Evolutionary conservation across 2,888 invertebrate species (phyloP).

Genomic region (Lasioglossum villosulum): DNA sequence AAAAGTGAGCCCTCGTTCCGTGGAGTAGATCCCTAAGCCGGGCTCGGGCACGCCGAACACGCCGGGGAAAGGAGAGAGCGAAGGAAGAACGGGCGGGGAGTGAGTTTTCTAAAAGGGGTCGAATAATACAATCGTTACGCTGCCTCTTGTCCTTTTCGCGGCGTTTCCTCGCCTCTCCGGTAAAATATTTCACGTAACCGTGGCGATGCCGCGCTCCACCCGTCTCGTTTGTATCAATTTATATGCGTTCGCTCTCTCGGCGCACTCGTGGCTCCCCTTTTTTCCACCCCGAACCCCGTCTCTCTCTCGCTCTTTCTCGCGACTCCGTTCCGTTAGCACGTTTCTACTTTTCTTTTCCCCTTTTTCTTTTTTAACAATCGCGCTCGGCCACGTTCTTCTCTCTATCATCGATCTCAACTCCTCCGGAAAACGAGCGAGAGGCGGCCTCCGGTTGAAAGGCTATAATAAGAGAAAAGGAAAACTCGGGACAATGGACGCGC

Average conservation of each 20-base stretch:
- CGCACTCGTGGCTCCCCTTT: neutral
- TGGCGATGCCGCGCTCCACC: slow-evolving; percentile 25
- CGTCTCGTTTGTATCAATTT: slow-evolving; percentile 58
- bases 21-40: slow-evolving; percentile 61
- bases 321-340: neutral
- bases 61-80: slow-evolving; percentile 12
- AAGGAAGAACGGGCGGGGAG: slow-evolving; percentile 20
- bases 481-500: slow-evolving; percentile 14
- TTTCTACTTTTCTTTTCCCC: neutral
- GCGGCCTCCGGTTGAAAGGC: neutral
- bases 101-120: slow-evolving; percentile 64
- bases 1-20: slow-evolving; percentile 73
- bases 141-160: slow-evolving; percentile 20
- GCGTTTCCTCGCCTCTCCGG: slow-evolving; percentile 46
- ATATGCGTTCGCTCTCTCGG: slow-evolving; percentile 13
- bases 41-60: slow-evolving; percentile 62
- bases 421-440: slow-evolving; percentile 3
- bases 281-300: neutral
- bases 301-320: neutral
- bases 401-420: slow-evolving; percentile 11
- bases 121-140: slow-evolving; percentile 71
- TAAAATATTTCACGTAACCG: slow-evolving; percentile 42
- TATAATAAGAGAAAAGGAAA: slow-evolving; percentile 22
- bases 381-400: neutral
- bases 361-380: neutral